Evolutionary conservation across 2,797 vertebrate genomes (phyloP), one percentile per base, ranked within the genome.

Genomic region (Tadarida brasiliensis): DNA sequence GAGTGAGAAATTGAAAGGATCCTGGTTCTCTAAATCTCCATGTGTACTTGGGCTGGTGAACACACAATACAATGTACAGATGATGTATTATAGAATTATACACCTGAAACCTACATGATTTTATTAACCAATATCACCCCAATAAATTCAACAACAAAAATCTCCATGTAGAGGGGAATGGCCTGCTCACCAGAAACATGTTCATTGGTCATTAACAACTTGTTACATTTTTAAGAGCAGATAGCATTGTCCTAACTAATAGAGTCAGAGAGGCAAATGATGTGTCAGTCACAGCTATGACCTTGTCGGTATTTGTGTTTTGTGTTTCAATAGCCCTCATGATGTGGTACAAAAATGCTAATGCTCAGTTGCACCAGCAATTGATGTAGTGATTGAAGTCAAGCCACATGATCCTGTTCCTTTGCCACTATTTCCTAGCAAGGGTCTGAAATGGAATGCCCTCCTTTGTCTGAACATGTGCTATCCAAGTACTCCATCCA

Each of bases 181-280:
- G 74, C 68, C 73, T 39, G 20, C 22, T 91, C 44, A 88, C n/a
- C 28, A 80, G 54, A 24, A 94, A 65, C 44, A 35, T 10, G 28
- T 3, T 73, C 44, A 70, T 47, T 65, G 20, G 57, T 54, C 11
- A 7, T 33, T 44, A 65, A 59, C 15, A 54, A 56, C 65, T 49
- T 33, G 19, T 81, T 94, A 84, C 89, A 86, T 86, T 91, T 92
- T 83, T 74, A 74, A 95, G 39, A 94, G 85, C 44, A 87, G n/a
- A 17, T 94, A 76, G 77, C 70, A 33, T 81, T 68, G 22, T 74
- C 63, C 44, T 86, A 49, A 91, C 54, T 84, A 71, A 95, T 54
- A 61, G 16, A 84, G 87, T 63, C 14, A 24, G 77, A 35, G 80
- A 94, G 35, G 76, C 28, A 54, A 91, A 68, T 76, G 76, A 89